Conservation (phyloP, 2,888 invertebrate species). For the Phaonia tiefii region DNA sequence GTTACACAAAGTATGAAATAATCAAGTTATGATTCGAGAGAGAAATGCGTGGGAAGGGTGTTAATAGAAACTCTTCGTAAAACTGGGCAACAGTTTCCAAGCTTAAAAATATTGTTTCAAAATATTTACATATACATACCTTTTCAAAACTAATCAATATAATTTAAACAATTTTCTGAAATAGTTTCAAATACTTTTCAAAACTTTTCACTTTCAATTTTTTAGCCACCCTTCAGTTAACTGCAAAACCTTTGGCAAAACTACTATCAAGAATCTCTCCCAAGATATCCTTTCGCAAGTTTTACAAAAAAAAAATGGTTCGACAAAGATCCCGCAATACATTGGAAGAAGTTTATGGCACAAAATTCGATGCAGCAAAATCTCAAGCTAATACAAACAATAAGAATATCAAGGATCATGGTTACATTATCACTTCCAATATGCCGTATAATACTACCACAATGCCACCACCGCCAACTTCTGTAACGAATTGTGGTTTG, state of each 20-base stretch:
- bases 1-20: too few species aligned
- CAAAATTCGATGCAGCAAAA: conserved; percentile 71
- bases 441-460: conserved; percentile 53
- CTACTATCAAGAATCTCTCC: neutral
- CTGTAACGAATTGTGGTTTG: neutral
- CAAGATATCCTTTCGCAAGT: neutral
- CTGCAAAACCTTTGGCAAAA: conserved; percentile 6
- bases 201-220: too few species aligned
- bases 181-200: too few species aligned
- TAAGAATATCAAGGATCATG: conserved; percentile 34
- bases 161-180: too few species aligned
- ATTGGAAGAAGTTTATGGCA: conserved; percentile 76
- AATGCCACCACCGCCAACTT: neutral
- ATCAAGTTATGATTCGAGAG: too few species aligned
- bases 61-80: too few species aligned
- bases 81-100: too few species aligned
- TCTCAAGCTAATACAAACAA: conserved; percentile 66
- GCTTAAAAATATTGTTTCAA: too few species aligned
- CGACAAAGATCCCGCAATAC: conserved; percentile 74
- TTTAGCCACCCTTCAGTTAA: too few species aligned
- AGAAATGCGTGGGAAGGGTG: too few species aligned
- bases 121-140: too few species aligned
- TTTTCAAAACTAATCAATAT: too few species aligned
- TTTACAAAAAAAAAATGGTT: conserved; percentile 71
- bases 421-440: conserved; percentile 65